These are phyloP conservation scores for Sinocyclocheilus maitianheensis DNA, from an alignment of 2,113 vertebrate genomes.

Conservation along the genomic window DNA sequence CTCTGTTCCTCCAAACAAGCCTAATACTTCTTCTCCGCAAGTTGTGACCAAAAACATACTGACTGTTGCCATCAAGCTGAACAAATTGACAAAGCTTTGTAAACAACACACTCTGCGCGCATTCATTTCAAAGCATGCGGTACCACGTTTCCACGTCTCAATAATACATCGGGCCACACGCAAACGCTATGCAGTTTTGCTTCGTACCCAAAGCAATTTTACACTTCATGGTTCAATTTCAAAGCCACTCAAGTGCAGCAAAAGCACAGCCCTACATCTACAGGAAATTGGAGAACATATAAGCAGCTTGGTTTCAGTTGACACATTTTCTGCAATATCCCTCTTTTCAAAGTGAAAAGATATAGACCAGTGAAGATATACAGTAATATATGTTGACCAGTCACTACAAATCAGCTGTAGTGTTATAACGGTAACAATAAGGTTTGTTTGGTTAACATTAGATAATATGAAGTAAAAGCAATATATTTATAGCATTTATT, in stretches of 20 bases:
- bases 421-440: neutral
- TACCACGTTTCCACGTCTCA: conserved; percentile 56
- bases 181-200: conserved; percentile 49
- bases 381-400: neutral
- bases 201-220: conserved; percentile 65
- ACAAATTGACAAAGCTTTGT: conserved; percentile 70
- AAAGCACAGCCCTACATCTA: conserved; percentile 59
- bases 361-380: neutral
- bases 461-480: neutral
- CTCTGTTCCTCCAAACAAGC: conserved; percentile 54
- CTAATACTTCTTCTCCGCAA: conserved; percentile 45
- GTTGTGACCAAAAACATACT: conserved; percentile 45
- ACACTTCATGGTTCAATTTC: conserved; percentile 69
- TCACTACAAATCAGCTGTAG: neutral
- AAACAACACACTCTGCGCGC: conserved; percentile 64
- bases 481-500: neutral
- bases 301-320: conserved; percentile 65
- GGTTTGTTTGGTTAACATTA: neutral
- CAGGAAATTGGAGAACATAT: conserved; percentile 59
- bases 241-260: conserved; percentile 59
- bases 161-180: conserved; percentile 66
- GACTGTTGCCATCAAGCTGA: conserved; percentile 63
- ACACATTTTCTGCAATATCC: conserved; percentile 56
- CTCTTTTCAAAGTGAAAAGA: conserved; percentile 30
- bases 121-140: conserved; percentile 60